These are phyloP conservation scores for Drosophila picticornis DNA, from an alignment of 2,888 invertebrate species.

Conservation along the genomic window DNA sequence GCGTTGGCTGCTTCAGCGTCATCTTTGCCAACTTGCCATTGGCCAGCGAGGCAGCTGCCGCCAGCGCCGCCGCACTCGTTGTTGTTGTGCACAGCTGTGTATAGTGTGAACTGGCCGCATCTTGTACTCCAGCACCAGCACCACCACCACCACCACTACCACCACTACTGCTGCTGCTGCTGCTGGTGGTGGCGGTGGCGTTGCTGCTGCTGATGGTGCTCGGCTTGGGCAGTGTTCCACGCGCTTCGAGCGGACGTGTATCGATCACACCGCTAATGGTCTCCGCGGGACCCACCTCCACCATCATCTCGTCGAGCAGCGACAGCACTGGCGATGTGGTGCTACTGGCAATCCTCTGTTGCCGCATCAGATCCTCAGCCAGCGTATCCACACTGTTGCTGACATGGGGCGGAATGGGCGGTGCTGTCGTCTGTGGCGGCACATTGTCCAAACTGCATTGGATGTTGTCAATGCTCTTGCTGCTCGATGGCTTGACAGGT, in stretches of 20 bases:
- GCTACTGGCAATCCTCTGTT: constrained; percentile 77
- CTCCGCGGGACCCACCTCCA: constrained; percentile 90
- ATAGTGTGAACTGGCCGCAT: constrained; percentile 69
- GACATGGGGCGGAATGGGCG: constrained; percentile 84
- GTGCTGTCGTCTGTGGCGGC: constrained; percentile 83
- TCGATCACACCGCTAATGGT: constrained; percentile 91
- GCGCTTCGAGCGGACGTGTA: constrained; percentile 86
- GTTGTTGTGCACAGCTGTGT: constrained; percentile 77
- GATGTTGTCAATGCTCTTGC: constrained; percentile 82
- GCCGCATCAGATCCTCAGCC: constrained; percentile 81
- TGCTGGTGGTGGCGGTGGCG: not conserved
- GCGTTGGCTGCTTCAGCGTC: constrained; percentile 46
- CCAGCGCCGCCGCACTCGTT: constrained; percentile 66
- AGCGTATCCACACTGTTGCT: constrained; percentile 79
- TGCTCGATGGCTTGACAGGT: constrained; percentile 64
- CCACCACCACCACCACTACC: not conserved
- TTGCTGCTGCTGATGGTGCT: constrained; percentile 7
- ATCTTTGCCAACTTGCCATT: constrained; percentile 49
- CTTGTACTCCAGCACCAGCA: constrained; percentile 31
- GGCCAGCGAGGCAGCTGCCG: constrained; percentile 57
- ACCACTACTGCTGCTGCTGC: not conserved
- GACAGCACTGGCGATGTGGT: constrained; percentile 70
- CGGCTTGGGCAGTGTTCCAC: constrained; percentile 71
- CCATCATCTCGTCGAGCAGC: constrained; percentile 86
- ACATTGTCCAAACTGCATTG: constrained; percentile 78